These are phyloP conservation scores for Ambastaia sidthimunki DNA, from an alignment of 2,797 vertebrate genomes.

Conservation along the genomic window DNA sequence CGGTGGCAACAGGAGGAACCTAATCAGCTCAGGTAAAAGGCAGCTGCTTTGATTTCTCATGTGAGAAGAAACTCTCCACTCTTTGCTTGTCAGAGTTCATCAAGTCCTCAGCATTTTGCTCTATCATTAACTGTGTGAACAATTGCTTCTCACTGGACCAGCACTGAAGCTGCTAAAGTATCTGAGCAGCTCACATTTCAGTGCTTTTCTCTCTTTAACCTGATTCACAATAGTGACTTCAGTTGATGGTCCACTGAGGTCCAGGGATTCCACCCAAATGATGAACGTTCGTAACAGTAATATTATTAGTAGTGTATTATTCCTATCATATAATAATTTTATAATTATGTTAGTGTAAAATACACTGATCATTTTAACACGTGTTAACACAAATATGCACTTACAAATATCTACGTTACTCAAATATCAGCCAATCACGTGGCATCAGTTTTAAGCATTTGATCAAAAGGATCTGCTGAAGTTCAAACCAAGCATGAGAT, in stretches of 20 bases:
- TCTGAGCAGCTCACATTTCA: conserved; percentile 40
- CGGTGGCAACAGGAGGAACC: not conserved
- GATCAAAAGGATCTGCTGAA: not conserved
- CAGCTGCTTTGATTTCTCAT: conserved; percentile 54
- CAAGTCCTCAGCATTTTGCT: conserved; percentile 27
- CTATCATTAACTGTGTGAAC: conserved; percentile 55
- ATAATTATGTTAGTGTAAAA: not conserved
- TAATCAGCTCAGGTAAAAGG: conserved; percentile 24
- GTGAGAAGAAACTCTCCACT: conserved; percentile 42
- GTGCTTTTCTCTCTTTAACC: conserved; percentile 9
- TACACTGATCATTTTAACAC: too few relatives aligned
- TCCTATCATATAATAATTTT: not conserved
- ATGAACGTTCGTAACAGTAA: not conserved
- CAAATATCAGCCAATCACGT: not conserved
- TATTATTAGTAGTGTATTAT: not conserved
- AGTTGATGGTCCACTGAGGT: conserved; percentile 32
- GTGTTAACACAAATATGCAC: not conserved
- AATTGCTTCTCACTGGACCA: conserved; percentile 41
- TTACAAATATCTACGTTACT: too few relatives aligned
- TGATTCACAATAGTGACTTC: conserved; percentile 30
- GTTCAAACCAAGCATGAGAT: not conserved
- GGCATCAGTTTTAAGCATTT: not conserved
- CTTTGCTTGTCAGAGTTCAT: conserved; percentile 37
- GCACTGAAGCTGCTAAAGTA: conserved; percentile 35
- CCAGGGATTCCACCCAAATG: conserved; percentile 12